Evolutionary conservation across 2,888 invertebrate genomes (phyloP), one percentile per base, ranked within the genome.

Genomic region (Hyalella azteca): DNA sequence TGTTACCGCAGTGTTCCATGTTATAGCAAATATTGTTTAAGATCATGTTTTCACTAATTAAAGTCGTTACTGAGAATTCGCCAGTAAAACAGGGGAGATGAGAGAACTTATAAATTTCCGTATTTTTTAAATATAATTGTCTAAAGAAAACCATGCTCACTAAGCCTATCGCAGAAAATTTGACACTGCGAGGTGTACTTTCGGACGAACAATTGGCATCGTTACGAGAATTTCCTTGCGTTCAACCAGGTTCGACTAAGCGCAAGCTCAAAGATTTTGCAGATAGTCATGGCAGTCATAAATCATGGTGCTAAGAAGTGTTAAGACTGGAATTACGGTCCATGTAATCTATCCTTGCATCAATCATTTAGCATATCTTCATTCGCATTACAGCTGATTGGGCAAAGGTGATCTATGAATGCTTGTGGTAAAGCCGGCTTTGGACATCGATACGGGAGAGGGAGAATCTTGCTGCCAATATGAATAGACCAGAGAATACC

Each of bases 291-390:
- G 1, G 39, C 66, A 13, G 13, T 32, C 36, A 66, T 66, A 66
- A 66, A 66, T 66, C 66, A 66, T 66, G 66, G 29, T 36, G 29
- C 66, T 66, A 66, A 66, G 66, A 66, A 66, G 66, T 66, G 66
- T 66, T 66, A 66, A 66, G 66, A 66, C 66, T 66, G 66, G 66
- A 66, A 66, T 66, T 66, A 66, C 66, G 66, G 66, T 66, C 2
- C 66, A 15, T 36, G 66, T 66, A 66, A 66, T 66, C 66, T 66
- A 66, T 66, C 66, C 66, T 66, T 66, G 66, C 66, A 66, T 66
- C 66, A 66, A 66, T 66, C 66, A 66, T 66, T 66, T 66, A 66
- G 66, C 66, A 66, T 66, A 66, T 66, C 66, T 66, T 66, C 66
- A 66, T 66, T 66, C 66, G 66, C 66, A 66, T 66, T 66, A 66